Evolutionary conservation across 2,113 vertebrate species (phyloP), one percentile per base, ranked within the genome.

Genomic region (Stegastes partitus): DNA sequence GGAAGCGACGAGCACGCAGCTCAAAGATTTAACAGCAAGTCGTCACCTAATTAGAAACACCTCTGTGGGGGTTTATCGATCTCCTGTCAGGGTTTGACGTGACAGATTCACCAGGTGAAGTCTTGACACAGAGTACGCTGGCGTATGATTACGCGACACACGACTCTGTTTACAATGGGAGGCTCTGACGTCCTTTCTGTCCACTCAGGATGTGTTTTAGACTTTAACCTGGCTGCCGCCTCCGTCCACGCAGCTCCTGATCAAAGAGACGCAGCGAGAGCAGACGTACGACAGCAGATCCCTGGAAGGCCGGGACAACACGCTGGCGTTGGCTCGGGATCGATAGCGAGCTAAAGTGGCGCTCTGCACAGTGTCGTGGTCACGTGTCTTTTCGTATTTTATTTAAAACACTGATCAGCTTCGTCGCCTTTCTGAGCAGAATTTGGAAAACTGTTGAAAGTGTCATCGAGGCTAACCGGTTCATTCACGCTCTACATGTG

Each of bases 151-250:
- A 21, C 39, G 26, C 5, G 44, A 26, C 18, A 22, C 45, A 21
- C 37, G 25, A 11, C 31, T 58, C 16, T 69, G 74, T 57, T 51
- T 71, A 77, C 81, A 67, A 11, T 70, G 49, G 50, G 26, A 63
- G 57, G 77, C 49, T 51, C 44, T 77, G 77, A 81, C 67, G 15
- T 84, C 42, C 15, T 31, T 42, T 84, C 53, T 74, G 72, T 71
- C 44, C 42, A 34, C 53, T 82, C 68, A 45, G 47, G 63, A 53
- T 90, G 77, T 86, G 62, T 79, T 75, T 67, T 55, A 56, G 51
- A 42, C 51, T 65, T 42, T 66, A 18, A 68, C 65, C 73, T 37
- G 53, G 55, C 25, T 45, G 45, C 4, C 1, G 11, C 14, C 49
- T 86, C 61, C 74, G 67, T 81, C 67, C 68, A 85, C 66, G 49